Evolutionary conservation across 2,113 vertebrate genomes (phyloP), one percentile per base, ranked within the genome.

Genomic region (Hippocampus zosterae): DNA sequence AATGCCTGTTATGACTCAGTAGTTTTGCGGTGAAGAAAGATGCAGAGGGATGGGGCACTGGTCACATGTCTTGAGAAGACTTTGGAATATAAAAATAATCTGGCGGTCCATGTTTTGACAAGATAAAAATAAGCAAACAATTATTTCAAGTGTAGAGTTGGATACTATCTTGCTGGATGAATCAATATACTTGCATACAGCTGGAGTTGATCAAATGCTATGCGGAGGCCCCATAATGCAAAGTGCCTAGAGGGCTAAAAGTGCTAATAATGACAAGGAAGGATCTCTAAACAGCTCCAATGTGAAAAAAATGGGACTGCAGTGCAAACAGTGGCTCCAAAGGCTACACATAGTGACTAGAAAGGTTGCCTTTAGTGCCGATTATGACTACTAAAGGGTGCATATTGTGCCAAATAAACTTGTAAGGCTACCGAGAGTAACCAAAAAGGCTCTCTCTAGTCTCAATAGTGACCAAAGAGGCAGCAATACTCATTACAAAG

Each of bases 1-100:
- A 21, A 15, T 9, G 37, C 46, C 11, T 40, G 59, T 46, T 44
- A 44, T 81, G 83, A 74, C 73, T 80, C 84, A 77, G 71, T 68
- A 40, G 60, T 75, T 81, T 64, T 70, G 7, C 16, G 42, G 8
- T 23, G 21, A 7, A 7, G 15, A 42, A 18, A 41, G 40, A n/a
- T 63, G 60, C 10, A 23, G 21, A 61, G 56, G 59, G 67, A n/a
- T 60, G 80, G 80, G 25, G n/a, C 15, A 29, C 16, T 8, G 41
- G 44, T 65, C 68, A 74, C 16, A 55, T 78, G 59, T 74, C 42
- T 50, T 61, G 27, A 23, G 1, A 48, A 65, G 19, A 67, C 19
- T 64, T 63, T 67, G 33, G 23, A 70, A 46, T 63, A 16, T 40
- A 9, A 46, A 29, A 67, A 44, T 59, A 29, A 59, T 59, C 12